A percentile compares a stretch with the other conserved stretches of the same genome.
Conservation (phyloP, 2,888 invertebrate genomes). For the Lasioglossum villosulum region DNA sequence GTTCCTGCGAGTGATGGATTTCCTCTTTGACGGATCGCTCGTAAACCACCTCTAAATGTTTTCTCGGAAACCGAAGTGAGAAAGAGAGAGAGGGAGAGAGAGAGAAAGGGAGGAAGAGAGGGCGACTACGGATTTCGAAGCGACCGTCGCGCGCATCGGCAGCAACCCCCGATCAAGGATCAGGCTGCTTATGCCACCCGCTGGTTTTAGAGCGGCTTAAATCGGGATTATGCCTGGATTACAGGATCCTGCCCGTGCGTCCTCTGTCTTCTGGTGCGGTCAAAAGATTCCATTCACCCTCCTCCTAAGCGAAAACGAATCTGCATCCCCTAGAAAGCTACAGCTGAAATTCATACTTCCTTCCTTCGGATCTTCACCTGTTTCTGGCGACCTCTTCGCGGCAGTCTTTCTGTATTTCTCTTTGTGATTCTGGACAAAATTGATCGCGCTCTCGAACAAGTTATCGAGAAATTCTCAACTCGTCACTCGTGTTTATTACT, state of each 20-base stretch:
- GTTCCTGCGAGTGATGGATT: constrained; percentile 81
- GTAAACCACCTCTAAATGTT: constrained; percentile 77
- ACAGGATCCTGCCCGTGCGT: constrained; percentile 60
- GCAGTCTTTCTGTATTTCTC: not conserved
- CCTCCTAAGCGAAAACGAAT: not conserved
- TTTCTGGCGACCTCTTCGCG: not conserved
- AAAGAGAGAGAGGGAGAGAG: constrained; percentile 3
- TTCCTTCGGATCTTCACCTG: not conserved
- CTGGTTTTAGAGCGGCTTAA: constrained; percentile 77
- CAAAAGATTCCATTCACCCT: constrained; percentile 6
- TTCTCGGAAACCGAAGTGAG: constrained; percentile 76
- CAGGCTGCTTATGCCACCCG: constrained; percentile 72
- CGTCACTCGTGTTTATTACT: too few relatives aligned
- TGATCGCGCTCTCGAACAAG: too few relatives aligned
- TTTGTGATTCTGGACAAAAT: too few relatives aligned
- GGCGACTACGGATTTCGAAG: constrained; percentile 66
- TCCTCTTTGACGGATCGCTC: constrained; percentile 81
- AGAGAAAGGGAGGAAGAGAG: not conserved
- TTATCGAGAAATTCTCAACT: too few relatives aligned
- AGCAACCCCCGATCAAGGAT: constrained; percentile 41
- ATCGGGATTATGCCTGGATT: constrained; percentile 80
- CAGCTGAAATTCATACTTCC: too few relatives aligned
- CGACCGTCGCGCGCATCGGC: constrained; percentile 20
- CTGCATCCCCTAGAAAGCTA: not conserved
- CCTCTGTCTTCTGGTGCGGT: constrained; percentile 43